phyloP scores from a whole-genome alignment of 2,888 invertebrate species.

The Barypeithes pellucidus region DNA sequence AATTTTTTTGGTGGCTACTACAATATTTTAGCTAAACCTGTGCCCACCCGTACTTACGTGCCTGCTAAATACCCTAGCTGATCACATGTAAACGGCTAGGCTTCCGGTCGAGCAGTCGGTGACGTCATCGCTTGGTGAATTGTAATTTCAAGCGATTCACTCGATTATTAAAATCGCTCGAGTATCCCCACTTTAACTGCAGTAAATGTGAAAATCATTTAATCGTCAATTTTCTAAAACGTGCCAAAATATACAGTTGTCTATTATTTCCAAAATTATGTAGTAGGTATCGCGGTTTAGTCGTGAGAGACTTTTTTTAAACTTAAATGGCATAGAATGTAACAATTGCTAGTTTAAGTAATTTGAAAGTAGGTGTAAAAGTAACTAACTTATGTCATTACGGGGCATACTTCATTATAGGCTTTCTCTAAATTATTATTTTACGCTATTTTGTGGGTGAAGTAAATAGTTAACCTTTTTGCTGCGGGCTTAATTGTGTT shows the following conservation, averaged over 20 bases:
- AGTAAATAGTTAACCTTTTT: conserved; percentile 17
- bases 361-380: conserved; percentile 31
- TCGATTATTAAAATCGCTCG: too few species aligned
- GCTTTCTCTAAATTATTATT: conserved; percentile 26
- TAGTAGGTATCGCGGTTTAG: conserved; percentile 1
- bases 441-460: conserved; percentile 23
- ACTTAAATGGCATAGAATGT: conserved; percentile 25
- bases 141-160: too few species aligned
- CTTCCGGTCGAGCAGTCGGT: too few species aligned
- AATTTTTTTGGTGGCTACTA: too few species aligned
- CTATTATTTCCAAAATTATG: conserved; percentile 24
- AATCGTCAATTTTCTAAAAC: conserved; percentile 2
- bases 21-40: too few species aligned
- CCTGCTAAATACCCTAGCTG: too few species aligned
- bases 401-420: conserved; percentile 11
- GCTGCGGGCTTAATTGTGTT: neutral
- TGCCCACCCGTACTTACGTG: too few species aligned
- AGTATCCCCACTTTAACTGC: too few species aligned
- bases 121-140: too few species aligned
- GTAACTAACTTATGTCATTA: conserved; percentile 24
- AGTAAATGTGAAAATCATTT: conserved; percentile 23
- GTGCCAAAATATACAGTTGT: conserved; percentile 5
- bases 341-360: conserved; percentile 26
- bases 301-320: conserved; percentile 15
- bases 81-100: too few species aligned